Percentiles rank a stretch among this genome's conserved stretches.
phyloP scores from a whole-genome alignment of 2,888 invertebrate species.

The Catocala sponsa region DNA sequence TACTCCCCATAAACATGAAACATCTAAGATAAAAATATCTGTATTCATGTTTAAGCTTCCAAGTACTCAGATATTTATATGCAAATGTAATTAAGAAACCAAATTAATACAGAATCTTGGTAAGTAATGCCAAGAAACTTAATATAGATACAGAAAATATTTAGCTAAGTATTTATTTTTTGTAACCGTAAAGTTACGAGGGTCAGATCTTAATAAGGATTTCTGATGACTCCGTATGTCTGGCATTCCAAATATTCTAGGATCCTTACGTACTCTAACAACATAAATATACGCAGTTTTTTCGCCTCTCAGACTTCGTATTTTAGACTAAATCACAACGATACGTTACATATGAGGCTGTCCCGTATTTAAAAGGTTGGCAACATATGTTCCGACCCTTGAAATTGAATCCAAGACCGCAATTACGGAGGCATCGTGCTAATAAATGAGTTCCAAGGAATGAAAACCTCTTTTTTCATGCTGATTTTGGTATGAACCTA shows the following conservation, averaged over 20 bases:
- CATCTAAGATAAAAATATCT: not conserved
- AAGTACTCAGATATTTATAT: constrained; percentile 15
- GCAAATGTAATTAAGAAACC: constrained; percentile 25
- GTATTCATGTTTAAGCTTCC: not conserved
- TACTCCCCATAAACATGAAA: not conserved
- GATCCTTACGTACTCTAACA: not conserved
- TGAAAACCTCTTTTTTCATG: constrained; percentile 27
- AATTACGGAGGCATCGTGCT: constrained; percentile 32
- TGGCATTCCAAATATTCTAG: constrained; percentile 34
- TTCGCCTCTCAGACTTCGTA: constrained; percentile 11
- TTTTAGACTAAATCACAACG: constrained; percentile 24
- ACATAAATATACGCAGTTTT: constrained; percentile 17
- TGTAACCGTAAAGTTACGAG: constrained; percentile 18
- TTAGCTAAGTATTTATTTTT: constrained; percentile 24
- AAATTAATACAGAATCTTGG: constrained; percentile 14
- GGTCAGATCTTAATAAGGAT: constrained; percentile 35
- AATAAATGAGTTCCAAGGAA: constrained; percentile 32
- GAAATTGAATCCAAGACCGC: constrained; percentile 45
- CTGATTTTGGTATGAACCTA: constrained; percentile 20
- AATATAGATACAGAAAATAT: constrained; percentile 25
- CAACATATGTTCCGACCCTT: constrained; percentile 37
- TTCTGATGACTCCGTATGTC: constrained; percentile 24
- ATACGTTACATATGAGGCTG: constrained; percentile 20
- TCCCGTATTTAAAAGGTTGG: constrained; percentile 39
- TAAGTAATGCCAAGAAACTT: constrained; percentile 7